A percentile compares a stretch with the other conserved stretches of the same genome.
Conservation (phyloP, 2,888 invertebrate species). For the Sussaba pulchella region DNA sequence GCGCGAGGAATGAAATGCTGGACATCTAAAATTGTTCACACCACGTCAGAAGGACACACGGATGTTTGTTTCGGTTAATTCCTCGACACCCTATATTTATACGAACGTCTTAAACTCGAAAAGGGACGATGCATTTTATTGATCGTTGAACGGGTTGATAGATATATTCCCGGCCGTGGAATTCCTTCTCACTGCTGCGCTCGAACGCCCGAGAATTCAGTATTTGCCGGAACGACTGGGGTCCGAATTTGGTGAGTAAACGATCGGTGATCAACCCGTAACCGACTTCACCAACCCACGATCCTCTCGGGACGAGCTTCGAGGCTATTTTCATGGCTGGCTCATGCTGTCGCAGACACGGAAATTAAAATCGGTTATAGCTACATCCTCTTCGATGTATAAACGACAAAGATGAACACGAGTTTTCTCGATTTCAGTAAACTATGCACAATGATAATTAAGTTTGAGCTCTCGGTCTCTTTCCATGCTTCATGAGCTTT, state of each 20-base stretch:
- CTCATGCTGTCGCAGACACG: constrained; percentile 34
- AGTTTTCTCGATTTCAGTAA: constrained; percentile 28
- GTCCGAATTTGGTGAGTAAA: constrained; percentile 36
- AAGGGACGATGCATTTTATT: constrained; percentile 70
- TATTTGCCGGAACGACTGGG: constrained; percentile 41
- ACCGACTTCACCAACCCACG: constrained; percentile 25
- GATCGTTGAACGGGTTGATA: constrained; percentile 27
- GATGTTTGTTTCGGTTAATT: constrained; percentile 68
- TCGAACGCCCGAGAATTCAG: constrained; percentile 2
- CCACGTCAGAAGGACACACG: constrained; percentile 3
- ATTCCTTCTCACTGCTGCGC: constrained; percentile 23
- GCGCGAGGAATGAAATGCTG: neutral
- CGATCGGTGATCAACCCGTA: constrained; percentile 33
- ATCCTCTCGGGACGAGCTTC: constrained; percentile 15
- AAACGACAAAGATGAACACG: too few relatives aligned
- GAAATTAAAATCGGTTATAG: constrained; percentile 28
- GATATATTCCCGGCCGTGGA: constrained; percentile 43
- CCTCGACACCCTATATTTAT: constrained; percentile 71
- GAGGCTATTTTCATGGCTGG: constrained; percentile 37
- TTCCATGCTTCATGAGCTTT: constrained; percentile 24
- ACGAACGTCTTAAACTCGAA: constrained; percentile 67
- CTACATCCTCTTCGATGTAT: constrained; percentile 20
- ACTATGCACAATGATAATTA: constrained; percentile 41
- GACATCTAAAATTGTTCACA: too few relatives aligned
- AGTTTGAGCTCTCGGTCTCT: constrained; percentile 40